Evolutionary conservation across 2,888 invertebrate species (phyloP).

Genomic region (Autographa gamma): DNA sequence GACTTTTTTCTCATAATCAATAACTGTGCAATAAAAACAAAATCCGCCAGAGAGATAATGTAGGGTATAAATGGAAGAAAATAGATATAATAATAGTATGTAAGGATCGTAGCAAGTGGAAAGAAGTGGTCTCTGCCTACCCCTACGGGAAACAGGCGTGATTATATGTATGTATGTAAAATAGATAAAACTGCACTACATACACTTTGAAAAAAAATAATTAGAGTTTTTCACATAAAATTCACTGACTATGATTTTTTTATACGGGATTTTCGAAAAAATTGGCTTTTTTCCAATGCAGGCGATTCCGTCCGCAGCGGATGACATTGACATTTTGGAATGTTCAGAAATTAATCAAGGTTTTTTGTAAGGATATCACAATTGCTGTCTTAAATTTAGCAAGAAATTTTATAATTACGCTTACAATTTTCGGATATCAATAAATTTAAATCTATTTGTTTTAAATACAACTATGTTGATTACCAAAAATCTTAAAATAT

Average conservation of each 20-base stretch:
- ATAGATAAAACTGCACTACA: slow-evolving; percentile 46
- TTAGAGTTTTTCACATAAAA: slow-evolving; percentile 59
- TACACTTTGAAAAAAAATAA: slow-evolving; percentile 51
- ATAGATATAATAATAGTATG: no score
- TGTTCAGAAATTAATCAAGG: slow-evolving; percentile 42
- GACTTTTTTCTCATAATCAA: slow-evolving; percentile 58
- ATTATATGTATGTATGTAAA: no score
- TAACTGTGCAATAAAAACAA: slow-evolving; percentile 65
- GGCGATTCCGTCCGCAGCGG: slow-evolving; percentile 60
- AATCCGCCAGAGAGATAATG: slow-evolving; percentile 31
- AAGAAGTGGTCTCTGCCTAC: no score
- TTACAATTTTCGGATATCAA: not conserved
- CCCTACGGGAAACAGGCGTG: no score
- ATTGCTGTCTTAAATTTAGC: not conserved
- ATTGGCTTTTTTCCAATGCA: slow-evolving; percentile 69
- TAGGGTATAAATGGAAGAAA: slow-evolving; percentile 36
- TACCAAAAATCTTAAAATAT: not conserved
- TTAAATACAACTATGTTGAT: not conserved
- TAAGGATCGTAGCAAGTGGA: no score
- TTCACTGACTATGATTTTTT: slow-evolving; percentile 48
- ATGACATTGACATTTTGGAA: slow-evolving; percentile 58
- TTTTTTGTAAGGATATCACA: not conserved
- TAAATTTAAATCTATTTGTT: not conserved
- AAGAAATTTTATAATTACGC: not conserved
- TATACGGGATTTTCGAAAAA: slow-evolving; percentile 54